Conservation (phyloP, 2,888 invertebrate species). For the Idaea straminata region DNA sequence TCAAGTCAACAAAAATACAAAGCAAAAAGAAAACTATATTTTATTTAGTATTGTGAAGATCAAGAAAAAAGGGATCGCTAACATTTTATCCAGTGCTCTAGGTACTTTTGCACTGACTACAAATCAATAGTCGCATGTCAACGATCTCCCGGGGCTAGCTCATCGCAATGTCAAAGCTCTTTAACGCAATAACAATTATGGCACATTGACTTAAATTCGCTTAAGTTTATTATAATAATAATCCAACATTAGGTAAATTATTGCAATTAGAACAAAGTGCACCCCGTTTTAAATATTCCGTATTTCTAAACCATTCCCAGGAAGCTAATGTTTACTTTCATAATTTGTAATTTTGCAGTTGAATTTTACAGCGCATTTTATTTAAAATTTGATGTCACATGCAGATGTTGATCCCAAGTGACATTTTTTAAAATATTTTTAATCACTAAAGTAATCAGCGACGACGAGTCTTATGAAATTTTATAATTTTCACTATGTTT, state of each 20-base stretch:
- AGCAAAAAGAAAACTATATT: neutral
- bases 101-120: slow-evolving; percentile 30
- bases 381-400: slow-evolving; percentile 28
- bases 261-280: slow-evolving; percentile 23
- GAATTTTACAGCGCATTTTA: slow-evolving; percentile 26
- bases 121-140: slow-evolving; percentile 45
- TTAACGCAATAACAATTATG: slow-evolving; percentile 1
- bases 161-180: slow-evolving; percentile 34
- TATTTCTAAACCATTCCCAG: slow-evolving; percentile 15
- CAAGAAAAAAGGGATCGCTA: slow-evolving; percentile 10
- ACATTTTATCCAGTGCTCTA: slow-evolving; percentile 15
- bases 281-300: slow-evolving; percentile 20
- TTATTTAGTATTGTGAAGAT: slow-evolving; percentile 2
- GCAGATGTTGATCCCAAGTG: slow-evolving; percentile 25
- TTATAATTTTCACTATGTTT: slow-evolving; percentile 39
- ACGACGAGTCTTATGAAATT: slow-evolving; percentile 29
- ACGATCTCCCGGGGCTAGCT: slow-evolving; percentile 37
- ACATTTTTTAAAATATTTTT: slow-evolving; percentile 26
- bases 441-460: slow-evolving; percentile 26
- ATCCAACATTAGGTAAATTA: slow-evolving; percentile 4
- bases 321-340: slow-evolving; percentile 22
- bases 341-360: slow-evolving; percentile 24
- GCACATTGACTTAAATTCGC: slow-evolving; percentile 6
- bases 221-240: slow-evolving; percentile 4
- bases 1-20: neutral